phyloP scores from a whole-genome alignment of 2,888 invertebrate genomes.

The Ectropis crepuscularia region DNA sequence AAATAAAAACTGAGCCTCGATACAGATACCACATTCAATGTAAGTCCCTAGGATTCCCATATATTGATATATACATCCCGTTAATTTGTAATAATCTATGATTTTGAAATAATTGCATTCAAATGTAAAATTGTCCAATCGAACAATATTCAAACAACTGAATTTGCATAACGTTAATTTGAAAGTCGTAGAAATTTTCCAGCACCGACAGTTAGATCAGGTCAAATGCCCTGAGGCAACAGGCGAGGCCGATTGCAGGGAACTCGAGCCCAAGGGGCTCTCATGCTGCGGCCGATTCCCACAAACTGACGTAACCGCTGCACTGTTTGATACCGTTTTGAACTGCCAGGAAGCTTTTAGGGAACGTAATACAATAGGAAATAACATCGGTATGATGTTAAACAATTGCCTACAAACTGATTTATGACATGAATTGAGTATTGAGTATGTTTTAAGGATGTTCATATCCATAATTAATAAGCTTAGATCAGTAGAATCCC shows the following conservation, averaged over 20 bases:
- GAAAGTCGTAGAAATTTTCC: slow-evolving; percentile 42
- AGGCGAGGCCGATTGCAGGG: slow-evolving; percentile 66
- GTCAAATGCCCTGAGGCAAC: slow-evolving; percentile 68
- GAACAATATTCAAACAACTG: slow-evolving; percentile 3
- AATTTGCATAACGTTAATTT: slow-evolving; percentile 19
- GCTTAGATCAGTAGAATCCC: no score
- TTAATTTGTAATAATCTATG: no score
- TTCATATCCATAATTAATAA: neutral
- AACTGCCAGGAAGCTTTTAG: slow-evolving; percentile 40
- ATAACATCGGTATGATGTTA: neutral
- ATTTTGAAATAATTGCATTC: no score
- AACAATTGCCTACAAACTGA: neutral
- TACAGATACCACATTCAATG: no score
- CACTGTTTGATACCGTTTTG: slow-evolving; percentile 53
- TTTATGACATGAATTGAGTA: neutral
- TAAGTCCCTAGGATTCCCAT: no score
- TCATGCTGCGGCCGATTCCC: slow-evolving; percentile 70
- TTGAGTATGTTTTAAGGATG: neutral
- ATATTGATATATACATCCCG: no score
- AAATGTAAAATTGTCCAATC: no score
- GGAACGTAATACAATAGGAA: slow-evolving; percentile 1
- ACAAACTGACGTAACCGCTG: slow-evolving; percentile 63
- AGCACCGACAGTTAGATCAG: slow-evolving; percentile 66
- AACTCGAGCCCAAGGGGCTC: slow-evolving; percentile 72
- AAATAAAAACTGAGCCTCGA: no score